phyloP scores from a whole-genome alignment of 2,888 invertebrate species.

The Chorisops tibialis region DNA sequence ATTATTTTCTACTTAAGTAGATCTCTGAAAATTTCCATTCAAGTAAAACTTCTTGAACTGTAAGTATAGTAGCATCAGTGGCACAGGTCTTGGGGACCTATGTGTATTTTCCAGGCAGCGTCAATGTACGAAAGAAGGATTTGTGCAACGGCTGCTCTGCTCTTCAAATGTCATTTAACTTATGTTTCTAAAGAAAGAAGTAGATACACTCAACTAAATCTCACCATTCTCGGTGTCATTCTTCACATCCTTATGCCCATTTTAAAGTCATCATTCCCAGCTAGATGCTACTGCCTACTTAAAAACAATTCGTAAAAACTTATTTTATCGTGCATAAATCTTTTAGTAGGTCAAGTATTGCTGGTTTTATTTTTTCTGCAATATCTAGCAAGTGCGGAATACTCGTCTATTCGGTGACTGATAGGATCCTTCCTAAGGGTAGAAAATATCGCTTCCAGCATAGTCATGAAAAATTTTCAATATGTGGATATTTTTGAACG shows the following conservation, averaged over 20 bases:
- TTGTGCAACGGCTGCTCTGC: constrained; percentile 13
- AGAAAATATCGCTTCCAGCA: not conserved
- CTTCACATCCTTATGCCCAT: not conserved
- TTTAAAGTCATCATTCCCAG: not conserved
- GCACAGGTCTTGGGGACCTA: no score
- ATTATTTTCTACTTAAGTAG: no score
- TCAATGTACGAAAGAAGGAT: not conserved
- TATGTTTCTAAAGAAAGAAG: not conserved
- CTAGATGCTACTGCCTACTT: constrained; percentile 11
- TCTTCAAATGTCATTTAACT: constrained; percentile 26
- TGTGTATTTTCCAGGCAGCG: no score
- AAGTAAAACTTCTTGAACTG: not conserved
- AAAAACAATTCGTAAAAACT: constrained; percentile 8
- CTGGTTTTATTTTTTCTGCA: not conserved
- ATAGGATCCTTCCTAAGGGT: no score
- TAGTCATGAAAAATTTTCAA: not conserved
- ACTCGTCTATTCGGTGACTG: no score
- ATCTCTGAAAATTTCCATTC: not conserved
- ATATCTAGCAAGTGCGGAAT: no score
- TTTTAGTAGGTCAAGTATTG: constrained; percentile 29
- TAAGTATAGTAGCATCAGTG: no score
- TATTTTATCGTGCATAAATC: not conserved
- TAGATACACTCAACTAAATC: not conserved
- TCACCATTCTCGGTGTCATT: not conserved
- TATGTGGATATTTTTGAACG: not conserved